Evolutionary conservation across 2,797 vertebrate species (phyloP).

Genomic region (Cyclura pinguis): DNA sequence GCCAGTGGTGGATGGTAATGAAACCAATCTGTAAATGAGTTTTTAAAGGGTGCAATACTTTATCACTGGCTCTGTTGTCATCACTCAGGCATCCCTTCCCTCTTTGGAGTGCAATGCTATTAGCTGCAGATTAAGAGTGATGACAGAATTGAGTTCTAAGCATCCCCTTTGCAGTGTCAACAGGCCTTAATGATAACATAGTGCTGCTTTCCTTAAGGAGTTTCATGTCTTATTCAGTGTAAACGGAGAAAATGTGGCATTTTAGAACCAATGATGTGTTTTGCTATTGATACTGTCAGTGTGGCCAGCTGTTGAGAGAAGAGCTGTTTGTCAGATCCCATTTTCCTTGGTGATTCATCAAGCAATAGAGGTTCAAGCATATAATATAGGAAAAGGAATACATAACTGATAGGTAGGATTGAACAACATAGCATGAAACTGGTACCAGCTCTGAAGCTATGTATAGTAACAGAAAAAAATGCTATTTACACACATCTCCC

Average conservation of each 20-base stretch:
- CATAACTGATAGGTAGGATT: constrained; percentile 67
- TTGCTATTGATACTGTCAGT: constrained; percentile 77
- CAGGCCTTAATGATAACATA: constrained; percentile 82
- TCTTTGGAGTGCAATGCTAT: constrained; percentile 79
- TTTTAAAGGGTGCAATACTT: constrained; percentile 88
- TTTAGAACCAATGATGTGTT: constrained; percentile 81
- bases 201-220: constrained; percentile 73
- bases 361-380: constrained; percentile 71
- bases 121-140: constrained; percentile 84
- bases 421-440: constrained; percentile 60
- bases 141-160: constrained; percentile 81
- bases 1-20: constrained; percentile 83
- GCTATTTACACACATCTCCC: constrained; percentile 42
- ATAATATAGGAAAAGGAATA: constrained; percentile 71
- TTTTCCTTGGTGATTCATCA: constrained; percentile 79
- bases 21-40: constrained; percentile 88
- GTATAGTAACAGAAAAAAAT: constrained; percentile 36
- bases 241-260: constrained; percentile 79
- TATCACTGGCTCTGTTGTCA: constrained; percentile 79
- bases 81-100: constrained; percentile 78
- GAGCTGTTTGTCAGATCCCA: constrained; percentile 74
- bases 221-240: constrained; percentile 82
- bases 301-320: constrained; percentile 72
- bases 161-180: constrained; percentile 74
- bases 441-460: constrained; percentile 34